Base-by-base conservation (phyloP, 2,888 invertebrate genomes). In the Drosophila bunnanda region DNA sequence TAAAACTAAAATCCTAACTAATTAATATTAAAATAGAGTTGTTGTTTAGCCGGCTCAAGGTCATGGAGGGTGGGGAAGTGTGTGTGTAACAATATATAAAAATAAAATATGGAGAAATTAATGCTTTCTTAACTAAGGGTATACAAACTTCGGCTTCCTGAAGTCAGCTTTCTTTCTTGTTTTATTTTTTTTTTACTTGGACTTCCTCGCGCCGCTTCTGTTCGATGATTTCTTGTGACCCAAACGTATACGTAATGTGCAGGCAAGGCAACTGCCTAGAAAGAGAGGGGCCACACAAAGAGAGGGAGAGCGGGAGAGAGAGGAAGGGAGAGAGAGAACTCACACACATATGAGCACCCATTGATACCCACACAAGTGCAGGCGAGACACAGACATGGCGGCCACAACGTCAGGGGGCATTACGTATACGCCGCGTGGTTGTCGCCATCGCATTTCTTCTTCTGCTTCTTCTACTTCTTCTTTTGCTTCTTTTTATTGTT, bases 351-450 rank as follows among this genome's bases (percentile, higher is more conserved):
- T n/a, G 8, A 10, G 53, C 57, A 52, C 54, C 22, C 22, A 60
- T 39, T 39, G 50, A 50, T 28, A 60, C 61, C n/a, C n/a, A 60
- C 10, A 60, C 59, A 13, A 39, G 39, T 13, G 60, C 38, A 30
- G 1, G 32, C 20, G n/a, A 22, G 20, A 28, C 64, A 64, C 67
- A 34, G 67, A 48, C 64, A 66, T 60, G 59, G 39, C 59, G 22
- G 39, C 61, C 59, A 60, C 60, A 60, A 60, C 58, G 61, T 55
- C 70, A 64, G 57, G 53, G 54, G 76, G 65, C 75, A 79, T 83
- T 83, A 83, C 83, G 89, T 83, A 89, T 83, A 83, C 83, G 83
- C 89, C 83, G 88, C 89, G 84, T 83, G 89, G 88, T 85, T 71
- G 61, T 78, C 66, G 76, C 59, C 74, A 57, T 72, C 58, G 52